Base-by-base conservation (phyloP, 2,888 invertebrate species). In the Carpatolechia fugitivella region DNA sequence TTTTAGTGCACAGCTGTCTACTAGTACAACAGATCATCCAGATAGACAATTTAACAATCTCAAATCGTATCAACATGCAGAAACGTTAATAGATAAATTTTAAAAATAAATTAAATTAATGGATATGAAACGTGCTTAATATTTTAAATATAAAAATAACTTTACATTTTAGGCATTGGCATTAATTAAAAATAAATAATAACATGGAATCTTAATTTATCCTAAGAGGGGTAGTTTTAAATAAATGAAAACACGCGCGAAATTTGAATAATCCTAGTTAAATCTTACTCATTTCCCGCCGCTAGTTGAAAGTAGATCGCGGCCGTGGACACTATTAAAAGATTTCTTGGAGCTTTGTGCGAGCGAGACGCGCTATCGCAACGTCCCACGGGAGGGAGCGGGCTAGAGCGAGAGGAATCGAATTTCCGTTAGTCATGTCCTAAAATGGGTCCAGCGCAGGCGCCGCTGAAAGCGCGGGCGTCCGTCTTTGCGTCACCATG, bases 391-490 rank as follows among this genome's bases (percentile, higher is more conserved):
- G 79, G 90, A 85, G 85, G 65, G 90, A 90, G 80, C 88, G 80
- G 82, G 83, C 70, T 80, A 76, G 85, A 85, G 80, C 80, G 85
- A 85, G 86, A 85, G 89, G 90, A 87, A 87, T 92, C 92, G 90
- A 90, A 92, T 93, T 93, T 93, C 93, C 91, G 90, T 91, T 91
- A 91, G 91, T 92, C 91, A 92, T 93, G 92, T 92, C 93, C 93
- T 93, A 93, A 93, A 93, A 93, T 93, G 93, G 93, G 91, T 87
- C 86, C 90, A 91, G 82, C 86, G 82, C 86, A 87, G 91, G 92
- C 91, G 87, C 89, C 86, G 90, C 86, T 85, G 87, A 86, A 86
- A 85, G 89, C 87, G 88, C 87, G 90, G 88, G 89, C 88, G 87
- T 86, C 78, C 76, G 82, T 77, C 82, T 85, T 83, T 87, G 76